phyloP scores from a whole-genome alignment of 2,113 vertebrate genomes.

The Etheostoma spectabile region DNA sequence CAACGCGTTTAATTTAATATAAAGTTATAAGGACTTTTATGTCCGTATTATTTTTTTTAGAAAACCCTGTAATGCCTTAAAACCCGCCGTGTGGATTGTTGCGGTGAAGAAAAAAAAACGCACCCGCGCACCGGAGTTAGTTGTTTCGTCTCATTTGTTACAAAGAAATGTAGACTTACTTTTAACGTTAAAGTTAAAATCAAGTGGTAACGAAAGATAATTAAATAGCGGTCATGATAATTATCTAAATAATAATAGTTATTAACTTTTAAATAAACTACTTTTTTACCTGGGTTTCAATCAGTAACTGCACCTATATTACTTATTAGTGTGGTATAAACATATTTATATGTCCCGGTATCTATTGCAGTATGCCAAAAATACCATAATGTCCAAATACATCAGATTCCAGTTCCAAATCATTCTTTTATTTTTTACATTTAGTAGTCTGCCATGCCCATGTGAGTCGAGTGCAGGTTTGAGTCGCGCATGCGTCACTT shows the following conservation, averaged over 20 bases:
- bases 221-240: background rate
- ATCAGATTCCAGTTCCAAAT: too few relatives aligned
- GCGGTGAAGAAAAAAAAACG: slow-evolving; percentile 2
- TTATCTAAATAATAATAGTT: background rate
- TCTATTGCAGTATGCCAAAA: too few relatives aligned
- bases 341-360: too few relatives aligned
- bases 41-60: background rate
- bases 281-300: too few relatives aligned
- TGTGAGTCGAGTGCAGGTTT: too few relatives aligned
- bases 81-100: slow-evolving; percentile 41
- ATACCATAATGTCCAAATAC: too few relatives aligned
- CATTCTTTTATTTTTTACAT: too few relatives aligned
- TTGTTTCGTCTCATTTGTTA: background rate
- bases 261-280: too few relatives aligned
- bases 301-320: too few relatives aligned
- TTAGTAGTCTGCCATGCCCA: too few relatives aligned
- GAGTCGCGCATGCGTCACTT: too few relatives aligned
- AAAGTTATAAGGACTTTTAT: background rate
- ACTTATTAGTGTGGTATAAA: too few relatives aligned
- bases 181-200: background rate
- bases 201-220: background rate
- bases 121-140: background rate
- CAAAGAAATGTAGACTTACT: background rate
- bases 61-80: background rate
- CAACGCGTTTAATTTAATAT: background rate